phyloP scores from a whole-genome alignment of 2,113 vertebrate genomes.

The Ceyx melanurus region DNA sequence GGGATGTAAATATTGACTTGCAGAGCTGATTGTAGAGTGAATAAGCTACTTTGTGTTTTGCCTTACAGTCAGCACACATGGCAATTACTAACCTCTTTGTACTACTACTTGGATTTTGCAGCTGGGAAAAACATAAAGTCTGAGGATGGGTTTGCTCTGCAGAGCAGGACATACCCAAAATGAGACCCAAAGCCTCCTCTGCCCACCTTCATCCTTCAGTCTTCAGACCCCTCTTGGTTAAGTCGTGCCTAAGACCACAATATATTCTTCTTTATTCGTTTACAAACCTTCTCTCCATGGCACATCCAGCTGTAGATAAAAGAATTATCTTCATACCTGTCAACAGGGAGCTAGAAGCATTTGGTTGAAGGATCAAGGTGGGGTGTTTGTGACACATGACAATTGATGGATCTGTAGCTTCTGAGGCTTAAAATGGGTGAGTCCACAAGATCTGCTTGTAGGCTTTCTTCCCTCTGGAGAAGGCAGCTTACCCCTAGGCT shows the following conservation, averaged over 20 bases:
- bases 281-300: neutral
- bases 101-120: neutral
- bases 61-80: neutral
- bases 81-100: neutral
- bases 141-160: neutral
- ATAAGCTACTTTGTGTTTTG: neutral
- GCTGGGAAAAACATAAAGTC: neutral
- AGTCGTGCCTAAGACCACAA: neutral
- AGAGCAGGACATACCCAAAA: neutral
- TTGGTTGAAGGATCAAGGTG: neutral
- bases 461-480: neutral
- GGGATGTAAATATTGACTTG: slow-evolving; percentile 10
- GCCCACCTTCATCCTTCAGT: neutral
- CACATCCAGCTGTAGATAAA: neutral
- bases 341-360: neutral
- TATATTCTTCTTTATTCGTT: neutral
- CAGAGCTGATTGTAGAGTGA: neutral
- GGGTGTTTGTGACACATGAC: no score
- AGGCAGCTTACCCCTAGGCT: neutral
- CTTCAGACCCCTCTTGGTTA: neutral
- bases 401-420: rapidly evolving
- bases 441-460: neutral
- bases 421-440: neutral
- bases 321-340: neutral
- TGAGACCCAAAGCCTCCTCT: neutral